Evolutionary conservation across 2,113 vertebrate genomes (phyloP).

Genomic region (Psilopsiagon aurifrons): DNA sequence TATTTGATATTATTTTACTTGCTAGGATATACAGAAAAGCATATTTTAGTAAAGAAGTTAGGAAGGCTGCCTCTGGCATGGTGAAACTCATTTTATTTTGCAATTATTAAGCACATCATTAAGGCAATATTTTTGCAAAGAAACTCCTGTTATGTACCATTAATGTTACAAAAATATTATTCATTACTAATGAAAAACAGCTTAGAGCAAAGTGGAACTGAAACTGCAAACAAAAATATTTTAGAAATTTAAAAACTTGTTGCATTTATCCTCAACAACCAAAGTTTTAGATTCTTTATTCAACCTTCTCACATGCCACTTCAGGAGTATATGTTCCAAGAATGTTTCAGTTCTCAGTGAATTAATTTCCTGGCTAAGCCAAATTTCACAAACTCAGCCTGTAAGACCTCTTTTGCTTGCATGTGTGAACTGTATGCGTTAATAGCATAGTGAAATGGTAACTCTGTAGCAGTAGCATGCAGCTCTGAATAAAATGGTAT

Average conservation of each 20-base stretch:
- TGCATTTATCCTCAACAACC: not conserved
- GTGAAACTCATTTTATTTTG: constrained; percentile 3
- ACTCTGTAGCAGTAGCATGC: not conserved
- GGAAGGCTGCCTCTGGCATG: not conserved
- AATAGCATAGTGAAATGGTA: not conserved
- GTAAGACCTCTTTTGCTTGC: not conserved
- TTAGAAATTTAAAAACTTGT: not conserved
- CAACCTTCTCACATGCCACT: rapidly evolving
- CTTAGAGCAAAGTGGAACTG: constrained; percentile 9
- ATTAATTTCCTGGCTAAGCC: not conserved
- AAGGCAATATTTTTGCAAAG: not conserved
- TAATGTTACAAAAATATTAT: constrained; percentile 3
- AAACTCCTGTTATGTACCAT: not conserved
- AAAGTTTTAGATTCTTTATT: not conserved
- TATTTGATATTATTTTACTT: not conserved
- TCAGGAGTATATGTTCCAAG: not conserved
- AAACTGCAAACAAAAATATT: not conserved
- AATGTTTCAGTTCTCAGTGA: not conserved
- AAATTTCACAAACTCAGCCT: not conserved
- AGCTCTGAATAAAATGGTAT: not conserved
- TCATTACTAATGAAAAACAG: not conserved
- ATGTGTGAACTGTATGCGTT: not conserved
- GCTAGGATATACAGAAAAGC: not conserved
- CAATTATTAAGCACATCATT: constrained; percentile 29
- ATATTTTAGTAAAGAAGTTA: constrained; percentile 7